phyloP scores from a whole-genome alignment of 2,888 invertebrate species.

The Eilema caniola region DNA sequence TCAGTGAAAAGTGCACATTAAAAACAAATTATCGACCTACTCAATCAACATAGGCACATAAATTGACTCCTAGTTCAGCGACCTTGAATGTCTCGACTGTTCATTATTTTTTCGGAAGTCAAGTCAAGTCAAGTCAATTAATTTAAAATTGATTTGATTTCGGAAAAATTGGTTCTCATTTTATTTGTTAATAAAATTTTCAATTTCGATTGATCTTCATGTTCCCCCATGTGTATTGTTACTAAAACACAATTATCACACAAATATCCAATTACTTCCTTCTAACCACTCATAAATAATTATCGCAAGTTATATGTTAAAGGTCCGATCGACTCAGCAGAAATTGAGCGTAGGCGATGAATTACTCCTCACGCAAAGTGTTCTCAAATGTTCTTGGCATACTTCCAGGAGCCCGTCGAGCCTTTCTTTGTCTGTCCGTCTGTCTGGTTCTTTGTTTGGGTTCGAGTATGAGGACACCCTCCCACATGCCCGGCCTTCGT shows the following conservation, averaged over 20 bases:
- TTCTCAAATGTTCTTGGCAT: slow-evolving; percentile 65
- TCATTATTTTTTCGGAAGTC: neutral
- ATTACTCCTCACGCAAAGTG: slow-evolving; percentile 51
- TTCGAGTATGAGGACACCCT: slow-evolving; percentile 52
- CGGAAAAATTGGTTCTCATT: neutral
- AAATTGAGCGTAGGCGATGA: slow-evolving; percentile 42
- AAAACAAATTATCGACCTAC: neutral
- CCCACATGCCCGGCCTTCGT: slow-evolving; percentile 40
- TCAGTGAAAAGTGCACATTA: too few relatives aligned
- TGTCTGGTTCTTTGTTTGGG: slow-evolving; percentile 74
- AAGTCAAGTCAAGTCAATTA: neutral
- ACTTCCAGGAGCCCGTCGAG: slow-evolving; percentile 61
- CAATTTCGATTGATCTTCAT: neutral
- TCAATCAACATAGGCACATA: neutral
- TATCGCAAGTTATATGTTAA: slow-evolving; percentile 24
- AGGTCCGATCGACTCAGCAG: slow-evolving; percentile 32
- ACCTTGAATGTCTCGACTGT: slow-evolving; percentile 1
- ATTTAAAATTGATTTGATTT: neutral
- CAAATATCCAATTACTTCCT: slow-evolving; percentile 12
- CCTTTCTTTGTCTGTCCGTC: slow-evolving; percentile 76
- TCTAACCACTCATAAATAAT: slow-evolving; percentile 28
- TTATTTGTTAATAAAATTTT: neutral
- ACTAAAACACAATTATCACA: neutral
- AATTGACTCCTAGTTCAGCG: neutral
- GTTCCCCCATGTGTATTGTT: too few relatives aligned